A percentile compares a stretch with the other conserved stretches of the same genome.
Conservation (phyloP, 2,888 invertebrate species). For the Erpobdella octoculata region DNA sequence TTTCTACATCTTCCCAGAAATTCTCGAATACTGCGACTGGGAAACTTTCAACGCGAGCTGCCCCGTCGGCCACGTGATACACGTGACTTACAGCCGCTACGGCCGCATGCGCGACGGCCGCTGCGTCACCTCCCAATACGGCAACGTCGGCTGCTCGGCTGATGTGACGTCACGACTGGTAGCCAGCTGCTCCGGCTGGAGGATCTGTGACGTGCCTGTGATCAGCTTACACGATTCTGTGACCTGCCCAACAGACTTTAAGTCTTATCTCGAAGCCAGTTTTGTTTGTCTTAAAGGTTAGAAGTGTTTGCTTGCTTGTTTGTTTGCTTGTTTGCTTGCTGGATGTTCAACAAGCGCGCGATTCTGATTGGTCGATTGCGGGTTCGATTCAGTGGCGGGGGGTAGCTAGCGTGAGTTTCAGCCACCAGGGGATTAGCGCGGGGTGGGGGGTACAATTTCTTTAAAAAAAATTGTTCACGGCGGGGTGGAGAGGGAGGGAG, state of each 20-base stretch:
- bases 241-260: conserved; percentile 35
- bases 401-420: too few species aligned
- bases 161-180: conserved; percentile 33
- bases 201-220: conserved; percentile 29
- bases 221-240: conserved; percentile 31
- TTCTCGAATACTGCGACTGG: conserved; percentile 31
- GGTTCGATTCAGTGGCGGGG: too few species aligned
- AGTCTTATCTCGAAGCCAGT: conserved; percentile 35
- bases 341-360: too few species aligned
- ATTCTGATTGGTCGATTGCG: too few species aligned
- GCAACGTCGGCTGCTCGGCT: conserved; percentile 34
- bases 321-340: not conserved
- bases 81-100: conserved; percentile 33
- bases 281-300: conserved; percentile 34
- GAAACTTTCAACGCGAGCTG: conserved; percentile 34
- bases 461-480: too few species aligned
- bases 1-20: too few species aligned
- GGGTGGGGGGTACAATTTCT: too few species aligned
- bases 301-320: not conserved
- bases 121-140: conserved; percentile 34
- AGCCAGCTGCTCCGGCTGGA: conserved; percentile 33
- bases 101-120: conserved; percentile 35
- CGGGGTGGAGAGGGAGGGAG: too few species aligned
- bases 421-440: too few species aligned
- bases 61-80: conserved; percentile 31